Base-by-base conservation (phyloP, 1,140 invertebrate species). In the Pogonus chalceus region DNA sequence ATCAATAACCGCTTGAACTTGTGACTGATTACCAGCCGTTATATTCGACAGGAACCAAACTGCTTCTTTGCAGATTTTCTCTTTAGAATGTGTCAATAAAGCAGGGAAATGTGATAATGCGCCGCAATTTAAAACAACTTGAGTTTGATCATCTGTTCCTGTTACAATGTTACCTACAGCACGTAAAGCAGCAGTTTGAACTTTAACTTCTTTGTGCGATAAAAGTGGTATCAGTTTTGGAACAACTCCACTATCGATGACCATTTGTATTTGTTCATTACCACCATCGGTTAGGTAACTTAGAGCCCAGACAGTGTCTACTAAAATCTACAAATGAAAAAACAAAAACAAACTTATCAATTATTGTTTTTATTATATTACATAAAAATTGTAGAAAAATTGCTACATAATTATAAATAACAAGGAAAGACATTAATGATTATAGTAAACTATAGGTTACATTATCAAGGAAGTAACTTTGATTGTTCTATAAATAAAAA, bases 21-120 rank as follows among this genome's bases (percentile, higher is more conserved):
- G 96, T 7, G 82, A 79, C 65, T 96, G 92, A 78, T 98, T 98
- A 35, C 96, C 96, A 22, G 96, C 96, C 55, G 96, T 98, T 31
- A 99, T 96, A 72, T 99, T 99, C 0, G 95, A 98, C 46, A 99
- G 77, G 74, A 98, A 98, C 96, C 96, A 99, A 4, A 98, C 94
- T 23, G 96, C 95, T 77, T 99, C 96, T 72, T 88, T 88, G 69
- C 85, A 86, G 60, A 88, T 87, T 67, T 87, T 87, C 54, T 91
- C 88, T 68, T 90, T 92, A 48, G 83, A 80, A 76, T 98, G 95
- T 46, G 84, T 84, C 20, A 98, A 74, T 47, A 99, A 76, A 53
- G 84, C 82, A 16, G 87, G 88, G 71, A 96, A 96, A 73, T 98
- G 90, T 50, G 85, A 84, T 9, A 99, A 77, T 16, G 93, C 96